Percentiles rank a stretch among this genome's conserved stretches.
These are phyloP conservation scores for Amphipyra berbera DNA, from an alignment of 2,888 invertebrate species.

Conservation along the genomic window DNA sequence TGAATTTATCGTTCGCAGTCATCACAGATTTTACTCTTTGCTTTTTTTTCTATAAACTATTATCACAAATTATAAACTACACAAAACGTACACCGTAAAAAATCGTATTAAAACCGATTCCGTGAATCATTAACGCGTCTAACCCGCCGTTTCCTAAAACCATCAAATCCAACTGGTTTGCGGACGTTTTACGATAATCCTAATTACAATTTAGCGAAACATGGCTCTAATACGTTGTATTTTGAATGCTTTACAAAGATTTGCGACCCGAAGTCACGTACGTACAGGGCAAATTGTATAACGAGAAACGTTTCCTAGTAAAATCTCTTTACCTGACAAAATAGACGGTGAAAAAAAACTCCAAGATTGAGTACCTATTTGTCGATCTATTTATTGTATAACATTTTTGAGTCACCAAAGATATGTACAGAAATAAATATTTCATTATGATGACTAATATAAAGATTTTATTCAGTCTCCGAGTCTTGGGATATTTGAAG, in stretches of 20 bases:
- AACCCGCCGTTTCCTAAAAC: slow-evolving; percentile 53
- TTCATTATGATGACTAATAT: slow-evolving; percentile 35
- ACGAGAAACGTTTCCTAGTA: slow-evolving; percentile 46
- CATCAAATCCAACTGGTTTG: slow-evolving; percentile 55
- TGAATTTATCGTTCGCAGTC: slow-evolving; percentile 2
- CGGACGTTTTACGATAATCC: slow-evolving; percentile 47
- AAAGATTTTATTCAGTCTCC: slow-evolving; percentile 38
- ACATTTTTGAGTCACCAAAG: slow-evolving; percentile 39
- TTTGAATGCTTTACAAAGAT: slow-evolving; percentile 37
- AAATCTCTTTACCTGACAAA: slow-evolving; percentile 50
- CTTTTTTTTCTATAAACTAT: slow-evolving; percentile 38
- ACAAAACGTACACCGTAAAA: slow-evolving; percentile 58
- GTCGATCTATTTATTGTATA: slow-evolving; percentile 30
- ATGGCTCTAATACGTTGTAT: slow-evolving; percentile 34
- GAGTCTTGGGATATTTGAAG: slow-evolving; percentile 19
- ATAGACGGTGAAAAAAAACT: slow-evolving; percentile 15
- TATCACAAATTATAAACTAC: slow-evolving; percentile 52
- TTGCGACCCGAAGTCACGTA: slow-evolving; percentile 52
- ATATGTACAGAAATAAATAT: slow-evolving; percentile 28
- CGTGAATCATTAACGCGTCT: slow-evolving; percentile 67
- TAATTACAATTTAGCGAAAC: slow-evolving; percentile 51
- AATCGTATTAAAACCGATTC: slow-evolving; percentile 62
- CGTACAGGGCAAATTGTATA: slow-evolving; percentile 35
- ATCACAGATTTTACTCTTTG: slow-evolving; percentile 41
- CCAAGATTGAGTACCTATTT: slow-evolving; percentile 20